These are phyloP conservation scores for Formica selysi DNA, from an alignment of 1,140 invertebrate genomes.

Conservation along the genomic window DNA sequence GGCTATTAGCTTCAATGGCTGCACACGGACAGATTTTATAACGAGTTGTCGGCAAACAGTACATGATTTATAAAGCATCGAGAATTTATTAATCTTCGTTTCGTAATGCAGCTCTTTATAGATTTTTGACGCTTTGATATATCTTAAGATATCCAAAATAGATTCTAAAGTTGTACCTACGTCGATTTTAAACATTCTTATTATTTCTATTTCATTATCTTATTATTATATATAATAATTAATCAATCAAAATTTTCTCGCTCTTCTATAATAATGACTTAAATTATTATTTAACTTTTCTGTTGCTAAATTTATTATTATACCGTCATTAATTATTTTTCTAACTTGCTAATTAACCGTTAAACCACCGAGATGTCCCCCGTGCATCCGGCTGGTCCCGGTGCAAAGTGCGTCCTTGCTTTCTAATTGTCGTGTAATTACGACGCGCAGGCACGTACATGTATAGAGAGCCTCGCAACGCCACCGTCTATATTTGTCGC, in stretches of 20 bases:
- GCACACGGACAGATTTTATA: neutral
- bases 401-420: conserved; percentile 72
- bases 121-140: neutral
- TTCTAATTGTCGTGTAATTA: conserved; percentile 78
- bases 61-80: too few species aligned
- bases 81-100: conserved; percentile 17
- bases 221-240: neutral
- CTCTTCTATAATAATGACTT: neutral
- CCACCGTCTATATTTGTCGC: conserved; percentile 70
- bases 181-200: neutral
- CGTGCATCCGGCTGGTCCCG: neutral
- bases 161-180: neutral
- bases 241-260: neutral
- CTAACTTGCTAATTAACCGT: neutral
- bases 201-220: neutral
- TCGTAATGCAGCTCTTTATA: neutral
- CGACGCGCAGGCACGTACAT: conserved; percentile 21
- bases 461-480: conserved; percentile 47
- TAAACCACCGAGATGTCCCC: conserved; percentile 23
- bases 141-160: neutral
- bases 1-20: neutral
- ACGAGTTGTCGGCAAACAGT: neutral
- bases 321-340: neutral
- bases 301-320: neutral
- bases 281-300: neutral